These are phyloP conservation scores for Drosophila nasuta DNA, from an alignment of 1,140 invertebrate species.

Conservation along the genomic window DNA sequence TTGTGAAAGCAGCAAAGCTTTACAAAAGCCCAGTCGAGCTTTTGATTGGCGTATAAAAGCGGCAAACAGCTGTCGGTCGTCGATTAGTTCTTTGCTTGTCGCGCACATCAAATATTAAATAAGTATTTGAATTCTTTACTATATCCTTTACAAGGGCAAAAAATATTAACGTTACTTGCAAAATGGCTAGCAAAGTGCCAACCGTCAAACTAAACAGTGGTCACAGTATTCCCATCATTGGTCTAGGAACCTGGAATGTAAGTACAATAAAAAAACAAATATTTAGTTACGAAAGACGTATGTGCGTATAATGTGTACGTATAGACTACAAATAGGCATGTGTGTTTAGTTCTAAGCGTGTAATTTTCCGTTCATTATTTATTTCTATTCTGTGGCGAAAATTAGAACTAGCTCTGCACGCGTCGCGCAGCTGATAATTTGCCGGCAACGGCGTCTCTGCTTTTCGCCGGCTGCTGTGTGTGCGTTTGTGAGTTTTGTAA, in stretches of 20 bases:
- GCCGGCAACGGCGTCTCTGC: constrained; percentile 22
- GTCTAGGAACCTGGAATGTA: constrained; percentile 93
- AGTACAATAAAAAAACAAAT: constrained; percentile 63
- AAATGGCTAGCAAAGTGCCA: constrained; percentile 84
- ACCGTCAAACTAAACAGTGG: constrained; percentile 88
- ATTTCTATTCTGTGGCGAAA: constrained; percentile 14
- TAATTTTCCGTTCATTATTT: constrained; percentile 50
- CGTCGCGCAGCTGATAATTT: constrained; percentile 16
- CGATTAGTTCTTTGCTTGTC: constrained; percentile 37
- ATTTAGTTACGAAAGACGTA: constrained; percentile 5
- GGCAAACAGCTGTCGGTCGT: constrained; percentile 49
- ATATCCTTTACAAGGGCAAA: constrained; percentile 31
- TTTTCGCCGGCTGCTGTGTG: constrained; percentile 20
- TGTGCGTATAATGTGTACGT: neutral
- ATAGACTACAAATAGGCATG: too few species aligned
- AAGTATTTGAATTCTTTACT: constrained; percentile 3
- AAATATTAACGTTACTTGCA: neutral
- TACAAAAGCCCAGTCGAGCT: constrained; percentile 34
- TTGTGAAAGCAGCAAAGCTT: constrained; percentile 14
- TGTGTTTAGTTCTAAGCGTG: constrained; percentile 19
- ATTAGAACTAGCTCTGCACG: neutral
- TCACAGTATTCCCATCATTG: constrained; percentile 88
- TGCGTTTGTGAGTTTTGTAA: neutral
- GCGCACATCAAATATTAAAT: neutral
- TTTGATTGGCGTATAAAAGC: constrained; percentile 59